Base-by-base conservation (phyloP, 2,797 vertebrate species). In the Capromys pilorides region DNA sequence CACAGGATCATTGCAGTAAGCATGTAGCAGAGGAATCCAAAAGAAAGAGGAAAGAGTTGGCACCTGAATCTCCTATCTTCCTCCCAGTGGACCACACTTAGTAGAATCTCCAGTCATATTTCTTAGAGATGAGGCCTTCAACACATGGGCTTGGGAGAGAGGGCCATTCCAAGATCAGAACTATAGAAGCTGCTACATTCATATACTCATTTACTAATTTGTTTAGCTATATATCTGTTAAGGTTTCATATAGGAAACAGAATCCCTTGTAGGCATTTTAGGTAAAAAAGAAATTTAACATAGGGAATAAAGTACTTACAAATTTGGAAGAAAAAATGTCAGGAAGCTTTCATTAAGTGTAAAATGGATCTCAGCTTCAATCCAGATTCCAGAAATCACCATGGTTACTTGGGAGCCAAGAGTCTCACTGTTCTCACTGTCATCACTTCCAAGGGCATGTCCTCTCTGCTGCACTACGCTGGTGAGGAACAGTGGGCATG, bases 231-330 rank as follows among this genome's bases (percentile, higher is more conserved):
- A 51, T 96, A 59, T 66, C 54, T 87, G n/a, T 36, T 24, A 79
- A 10, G 14, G 18, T 90, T 90, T 92, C 89, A 62, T 54, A 62
- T 22, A 59, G 45, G 61, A 86, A 93, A 87, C 14, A 90, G 41
- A 90, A 90, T 57, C 45, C 12, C 49, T 7, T 71, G 41, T 86
- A 78, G n/a, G 36, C 36, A 86, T 89, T 96, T 86, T 81, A 66
- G 31, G n/a, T 36, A 78, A 62, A 86, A 90, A 41, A 45, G 18
- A 6, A 12, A 80, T 54, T 82, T 64, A 64, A 93, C 91, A 18
- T 12, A 77, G 31, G 16, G 33, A 86, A 77, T 77, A 67, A 54
- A 4, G 45, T 24, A 36, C 57, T 59, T 62, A 61, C 14, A 41
- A 77, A 77, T 90, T 86, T 36, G 33, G 61, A 89, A 86, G 21